phyloP scores from a whole-genome alignment of 2,888 invertebrate genomes.

The Sinopyrophorus schimmeli region DNA sequence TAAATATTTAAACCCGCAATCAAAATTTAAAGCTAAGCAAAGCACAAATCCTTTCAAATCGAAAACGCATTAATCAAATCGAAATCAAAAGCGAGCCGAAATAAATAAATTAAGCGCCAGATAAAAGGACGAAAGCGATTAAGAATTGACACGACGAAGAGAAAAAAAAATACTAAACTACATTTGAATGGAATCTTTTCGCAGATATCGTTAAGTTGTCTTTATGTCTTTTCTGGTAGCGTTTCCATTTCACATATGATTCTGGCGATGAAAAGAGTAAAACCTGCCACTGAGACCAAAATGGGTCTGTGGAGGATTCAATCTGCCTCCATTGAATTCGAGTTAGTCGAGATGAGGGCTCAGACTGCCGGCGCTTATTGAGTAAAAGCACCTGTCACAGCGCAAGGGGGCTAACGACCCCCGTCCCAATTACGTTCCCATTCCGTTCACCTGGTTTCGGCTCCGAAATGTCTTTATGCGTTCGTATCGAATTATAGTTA shows the following conservation, averaged over 20 bases:
- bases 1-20: no score
- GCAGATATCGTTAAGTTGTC: not conserved
- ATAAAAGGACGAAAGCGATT: constrained; percentile 1
- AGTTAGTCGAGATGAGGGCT: constrained; percentile 37
- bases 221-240: not conserved
- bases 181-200: no score
- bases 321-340: constrained; percentile 39
- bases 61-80: no score
- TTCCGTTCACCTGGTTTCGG: constrained; percentile 2
- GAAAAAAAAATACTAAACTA: no score
- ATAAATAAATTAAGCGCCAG: constrained; percentile 1
- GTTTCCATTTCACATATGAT: constrained; percentile 17
- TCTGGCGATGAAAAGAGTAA: constrained; percentile 16
- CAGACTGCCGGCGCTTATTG: constrained; percentile 37
- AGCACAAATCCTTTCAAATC: no score
- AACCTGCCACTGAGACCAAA: constrained; percentile 20
- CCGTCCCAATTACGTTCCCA: constrained; percentile 26
- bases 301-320: constrained; percentile 30
- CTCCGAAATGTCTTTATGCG: no score
- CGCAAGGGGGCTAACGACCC: constrained; percentile 32
- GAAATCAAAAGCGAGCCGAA: not conserved
- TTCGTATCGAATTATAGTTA: no score
- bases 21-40: no score
- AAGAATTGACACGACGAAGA: no score
- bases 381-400: constrained; percentile 37